Percentiles rank a stretch among this genome's conserved stretches.
Evolutionary conservation across 2,797 vertebrate species (phyloP).

Genomic region (Tiaroga cobitis): DNA sequence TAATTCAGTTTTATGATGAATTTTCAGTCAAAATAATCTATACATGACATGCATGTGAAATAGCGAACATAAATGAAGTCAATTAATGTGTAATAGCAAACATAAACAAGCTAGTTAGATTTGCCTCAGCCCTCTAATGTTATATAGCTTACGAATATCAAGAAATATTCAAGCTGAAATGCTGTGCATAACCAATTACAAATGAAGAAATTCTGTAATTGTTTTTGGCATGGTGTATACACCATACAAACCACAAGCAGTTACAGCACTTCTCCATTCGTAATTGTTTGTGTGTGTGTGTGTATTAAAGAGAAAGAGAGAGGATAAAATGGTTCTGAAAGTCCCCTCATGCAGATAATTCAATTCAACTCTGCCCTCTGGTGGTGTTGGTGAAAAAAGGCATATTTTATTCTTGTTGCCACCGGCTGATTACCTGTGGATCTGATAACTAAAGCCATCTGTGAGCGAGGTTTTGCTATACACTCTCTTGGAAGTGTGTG

Average conservation of each 20-base stretch:
- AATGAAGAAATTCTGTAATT: neutral
- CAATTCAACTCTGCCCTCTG: conserved; percentile 28
- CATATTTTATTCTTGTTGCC: neutral
- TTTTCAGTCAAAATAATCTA: neutral
- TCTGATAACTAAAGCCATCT: neutral
- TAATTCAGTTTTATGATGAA: neutral
- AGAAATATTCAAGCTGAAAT: neutral
- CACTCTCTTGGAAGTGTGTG: neutral
- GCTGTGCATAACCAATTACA: neutral
- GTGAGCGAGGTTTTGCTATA: neutral
- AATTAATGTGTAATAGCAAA: neutral
- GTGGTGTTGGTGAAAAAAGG: neutral
- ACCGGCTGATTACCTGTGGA: conserved; percentile 9
- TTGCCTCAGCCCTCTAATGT: neutral
- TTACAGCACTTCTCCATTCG: neutral
- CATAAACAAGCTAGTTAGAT: neutral
- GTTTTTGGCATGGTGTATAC: neutral
- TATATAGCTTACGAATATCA: neutral
- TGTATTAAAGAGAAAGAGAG: neutral
- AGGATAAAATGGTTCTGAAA: neutral
- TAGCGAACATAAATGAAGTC: neutral
- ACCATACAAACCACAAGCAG: neutral
- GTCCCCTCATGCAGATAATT: neutral
- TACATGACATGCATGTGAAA: neutral
- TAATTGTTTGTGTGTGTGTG: neutral